A percentile compares a stretch with the other conserved stretches of the same genome.
phyloP scores from a whole-genome alignment of 2,888 invertebrate genomes.

The Tachina grossa region DNA sequence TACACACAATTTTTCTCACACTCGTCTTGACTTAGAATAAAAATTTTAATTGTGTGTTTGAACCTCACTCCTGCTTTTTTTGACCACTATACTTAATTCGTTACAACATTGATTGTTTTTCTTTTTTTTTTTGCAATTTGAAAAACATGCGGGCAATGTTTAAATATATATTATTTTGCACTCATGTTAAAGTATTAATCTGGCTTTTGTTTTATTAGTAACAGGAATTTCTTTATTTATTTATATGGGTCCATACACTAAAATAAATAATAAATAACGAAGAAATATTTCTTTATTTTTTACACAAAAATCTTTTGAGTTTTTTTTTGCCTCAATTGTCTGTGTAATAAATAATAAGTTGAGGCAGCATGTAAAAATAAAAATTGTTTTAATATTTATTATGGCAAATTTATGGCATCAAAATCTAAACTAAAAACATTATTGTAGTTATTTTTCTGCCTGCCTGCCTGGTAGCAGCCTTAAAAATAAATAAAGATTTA shows the following conservation, averaged over 20 bases:
- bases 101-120: not conserved
- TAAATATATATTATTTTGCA: constrained; percentile 11
- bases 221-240: constrained; percentile 31
- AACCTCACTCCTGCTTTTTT: too few species aligned
- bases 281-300: constrained; percentile 36
- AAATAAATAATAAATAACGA: constrained; percentile 50
- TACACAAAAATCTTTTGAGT: constrained; percentile 21
- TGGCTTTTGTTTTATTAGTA: not conserved
- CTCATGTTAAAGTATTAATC: not conserved
- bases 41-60: too few species aligned
- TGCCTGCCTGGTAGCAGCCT: not conserved
- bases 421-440: constrained; percentile 16
- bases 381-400: constrained; percentile 37
- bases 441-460: constrained; percentile 5
- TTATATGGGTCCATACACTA: constrained; percentile 13
- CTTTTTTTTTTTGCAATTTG: constrained; percentile 27
- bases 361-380: constrained; percentile 1
- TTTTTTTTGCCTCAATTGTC: constrained; percentile 21
- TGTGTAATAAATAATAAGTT: constrained; percentile 57
- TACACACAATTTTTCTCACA: not conserved
- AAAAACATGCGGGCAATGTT: constrained; percentile 45
- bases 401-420: constrained; percentile 25
- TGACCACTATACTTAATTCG: not conserved
- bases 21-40: too few species aligned
- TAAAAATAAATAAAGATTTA: not conserved